Base-by-base conservation (phyloP, 1,140 invertebrate species). In the Rhagoletis zephyria region DNA sequence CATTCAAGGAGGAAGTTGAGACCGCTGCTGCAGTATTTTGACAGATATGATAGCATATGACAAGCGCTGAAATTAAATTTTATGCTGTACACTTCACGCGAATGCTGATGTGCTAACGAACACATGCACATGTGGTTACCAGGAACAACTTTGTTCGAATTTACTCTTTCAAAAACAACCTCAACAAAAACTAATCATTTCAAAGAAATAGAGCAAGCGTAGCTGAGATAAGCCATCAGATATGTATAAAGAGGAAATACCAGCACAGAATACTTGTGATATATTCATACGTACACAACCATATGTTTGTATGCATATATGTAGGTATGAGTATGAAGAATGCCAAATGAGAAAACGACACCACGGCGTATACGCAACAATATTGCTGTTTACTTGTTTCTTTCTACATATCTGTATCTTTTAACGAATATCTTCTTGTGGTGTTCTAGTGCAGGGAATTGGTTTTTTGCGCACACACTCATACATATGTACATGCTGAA, bases 341-440 rank as follows among this genome's bases (percentile, higher is more conserved):
- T 51, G 42, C 4, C 70, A 74, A 0, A 74, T 45, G n/a, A 63
- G 63, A 30, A 10, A 40, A 40, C 1, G 70, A n/a, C 42, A 16
- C 45, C 45, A 16, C 14, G 42, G 70, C 70, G 70, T 74, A 74
- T 74, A 74, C 70, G 70, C 3, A 74, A 74, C 70, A 74, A n/a
- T 48, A 4, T 45, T 70, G 10, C 42, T 45, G 61, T 56, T 56
- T 2, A n/a, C 61, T 4, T 4, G 9, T 14, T 63, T 12, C 61
- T n/a, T 63, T 63, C 61, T n/a, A 63, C 16, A 74, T 74, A 5
- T 65, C 30, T 65, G 1, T 65, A 12, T 64, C 9, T 30, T 30
- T 30, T 30, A 30, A 30, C 30, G 30, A 30, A 30, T 30, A 30
- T 30, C 30, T 30, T 30, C 30, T 7, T 6, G 30, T 40, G 12